Conservation (phyloP, 1,140 invertebrate species). For the Trialeurodes vaporariorum region DNA sequence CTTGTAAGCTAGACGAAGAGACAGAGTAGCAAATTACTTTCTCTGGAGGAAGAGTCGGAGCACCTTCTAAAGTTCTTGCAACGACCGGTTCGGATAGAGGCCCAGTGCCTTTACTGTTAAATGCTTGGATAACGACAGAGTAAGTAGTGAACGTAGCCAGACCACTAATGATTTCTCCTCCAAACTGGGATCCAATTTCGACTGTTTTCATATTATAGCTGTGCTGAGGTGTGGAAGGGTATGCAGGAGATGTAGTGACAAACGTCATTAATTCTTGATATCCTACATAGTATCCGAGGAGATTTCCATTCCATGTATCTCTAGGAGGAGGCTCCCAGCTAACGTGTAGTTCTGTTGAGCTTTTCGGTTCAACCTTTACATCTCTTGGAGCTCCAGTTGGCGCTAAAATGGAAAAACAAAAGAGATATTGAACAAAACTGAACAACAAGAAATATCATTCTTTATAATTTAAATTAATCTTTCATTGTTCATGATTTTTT, state of each 20-base stretch:
- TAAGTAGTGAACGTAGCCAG: slow-evolving; percentile 81
- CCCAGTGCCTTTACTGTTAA: slow-evolving; percentile 80
- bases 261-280: slow-evolving; percentile 47
- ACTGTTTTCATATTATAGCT: slow-evolving; percentile 60
- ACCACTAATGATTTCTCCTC: slow-evolving; percentile 50
- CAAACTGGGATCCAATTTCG: slow-evolving; percentile 46
- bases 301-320: slow-evolving; percentile 81
- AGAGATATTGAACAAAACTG: too few relatives aligned
- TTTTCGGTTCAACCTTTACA: slow-evolving; percentile 72
- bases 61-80: slow-evolving; percentile 75
- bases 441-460: too few relatives aligned
- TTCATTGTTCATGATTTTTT: too few relatives aligned
- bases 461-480: too few relatives aligned
- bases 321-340: slow-evolving; percentile 79
- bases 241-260: slow-evolving; percentile 12
- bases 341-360: slow-evolving; percentile 77
- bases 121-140: slow-evolving; percentile 80
- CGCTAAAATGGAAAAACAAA: slow-evolving; percentile 39
- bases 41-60: slow-evolving; percentile 57
- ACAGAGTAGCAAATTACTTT: slow-evolving; percentile 56
- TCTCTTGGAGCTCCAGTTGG: slow-evolving; percentile 75
- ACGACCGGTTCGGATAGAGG: slow-evolving; percentile 71
- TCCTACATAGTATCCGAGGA: slow-evolving; percentile 86
- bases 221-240: slow-evolving; percentile 31
- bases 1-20: slow-evolving; percentile 61